Evolutionary conservation across 2,797 vertebrate genomes (phyloP).

Genomic region (Betta splendens): DNA sequence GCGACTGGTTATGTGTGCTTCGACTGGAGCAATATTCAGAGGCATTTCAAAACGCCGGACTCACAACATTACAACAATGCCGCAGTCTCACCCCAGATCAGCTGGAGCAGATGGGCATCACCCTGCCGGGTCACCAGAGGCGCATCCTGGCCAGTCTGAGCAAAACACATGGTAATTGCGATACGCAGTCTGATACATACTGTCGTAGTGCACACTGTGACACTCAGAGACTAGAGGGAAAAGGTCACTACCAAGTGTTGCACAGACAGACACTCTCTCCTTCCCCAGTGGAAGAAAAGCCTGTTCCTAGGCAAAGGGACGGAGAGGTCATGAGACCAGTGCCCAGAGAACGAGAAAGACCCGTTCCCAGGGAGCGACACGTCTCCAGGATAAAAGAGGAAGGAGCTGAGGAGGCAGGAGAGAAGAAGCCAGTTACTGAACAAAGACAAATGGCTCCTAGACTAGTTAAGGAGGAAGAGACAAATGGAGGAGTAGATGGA

Average conservation of each 20-base stretch:
- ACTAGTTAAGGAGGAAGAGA: constrained; percentile 32
- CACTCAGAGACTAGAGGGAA: constrained; percentile 29
- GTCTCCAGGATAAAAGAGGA: constrained; percentile 33
- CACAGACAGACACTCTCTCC: constrained; percentile 40
- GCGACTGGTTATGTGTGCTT: constrained; percentile 84
- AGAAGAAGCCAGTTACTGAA: constrained; percentile 21
- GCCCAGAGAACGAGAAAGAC: constrained; percentile 50
- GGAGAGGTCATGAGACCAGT: constrained; percentile 19
- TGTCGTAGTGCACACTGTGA: neutral
- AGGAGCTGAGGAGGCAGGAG: constrained; percentile 12
- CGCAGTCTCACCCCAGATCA: constrained; percentile 74
- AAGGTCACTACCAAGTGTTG: neutral
- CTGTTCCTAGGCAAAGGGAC: constrained; percentile 15
- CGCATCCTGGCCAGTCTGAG: constrained; percentile 90
- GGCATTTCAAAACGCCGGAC: constrained; percentile 77
- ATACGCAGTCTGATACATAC: constrained; percentile 54
- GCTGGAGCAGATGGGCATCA: constrained; percentile 84
- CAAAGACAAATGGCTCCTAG: constrained; percentile 21
- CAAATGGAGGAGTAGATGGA: neutral
- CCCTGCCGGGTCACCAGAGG: constrained; percentile 87
- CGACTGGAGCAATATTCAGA: constrained; percentile 88
- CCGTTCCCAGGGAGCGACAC: constrained; percentile 57
- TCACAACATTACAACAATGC: constrained; percentile 81
- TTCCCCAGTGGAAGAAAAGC: constrained; percentile 14
- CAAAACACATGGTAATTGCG: constrained; percentile 69